Conservation (phyloP, 2,888 invertebrate genomes). For the Spodoptera picta region DNA sequence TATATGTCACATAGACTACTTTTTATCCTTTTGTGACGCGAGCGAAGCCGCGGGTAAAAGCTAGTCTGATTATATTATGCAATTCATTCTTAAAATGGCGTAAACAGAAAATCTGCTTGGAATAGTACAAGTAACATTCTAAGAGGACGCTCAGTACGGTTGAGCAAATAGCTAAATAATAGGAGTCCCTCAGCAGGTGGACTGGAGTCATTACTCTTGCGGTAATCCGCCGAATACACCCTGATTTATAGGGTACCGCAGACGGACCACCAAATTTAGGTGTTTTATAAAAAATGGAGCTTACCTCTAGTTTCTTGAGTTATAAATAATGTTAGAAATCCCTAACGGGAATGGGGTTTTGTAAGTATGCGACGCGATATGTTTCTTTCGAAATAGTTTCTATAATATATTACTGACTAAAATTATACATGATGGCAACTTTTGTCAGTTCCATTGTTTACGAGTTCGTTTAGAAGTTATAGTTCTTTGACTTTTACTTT, state of each 20-base stretch:
- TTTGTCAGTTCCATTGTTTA: slow-evolving; percentile 20
- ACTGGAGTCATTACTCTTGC: slow-evolving; percentile 86
- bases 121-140: slow-evolving; percentile 33
- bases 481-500: not conserved
- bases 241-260: slow-evolving; percentile 83
- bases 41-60: no score
- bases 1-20: no score
- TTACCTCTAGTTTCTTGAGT: slow-evolving; percentile 81
- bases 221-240: slow-evolving; percentile 87
- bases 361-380: slow-evolving; percentile 54
- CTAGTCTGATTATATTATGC: slow-evolving; percentile 16
- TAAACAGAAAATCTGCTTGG: slow-evolving; percentile 21
- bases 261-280: slow-evolving; percentile 86
- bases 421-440: slow-evolving; percentile 16
- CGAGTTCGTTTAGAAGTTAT: not conserved
- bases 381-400: slow-evolving; percentile 52
- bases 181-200: slow-evolving; percentile 85
- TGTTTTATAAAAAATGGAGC: slow-evolving; percentile 86
- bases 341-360: slow-evolving; percentile 70
- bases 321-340: slow-evolving; percentile 84
- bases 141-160: slow-evolving; percentile 65
- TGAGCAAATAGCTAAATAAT: slow-evolving; percentile 84
- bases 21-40: no score
- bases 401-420: slow-evolving; percentile 37
- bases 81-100: slow-evolving; percentile 13